Percentiles rank a stretch among this genome's conserved stretches.
phyloP scores from a whole-genome alignment of 2,888 invertebrate species.

The Acrocera orbiculus region DNA sequence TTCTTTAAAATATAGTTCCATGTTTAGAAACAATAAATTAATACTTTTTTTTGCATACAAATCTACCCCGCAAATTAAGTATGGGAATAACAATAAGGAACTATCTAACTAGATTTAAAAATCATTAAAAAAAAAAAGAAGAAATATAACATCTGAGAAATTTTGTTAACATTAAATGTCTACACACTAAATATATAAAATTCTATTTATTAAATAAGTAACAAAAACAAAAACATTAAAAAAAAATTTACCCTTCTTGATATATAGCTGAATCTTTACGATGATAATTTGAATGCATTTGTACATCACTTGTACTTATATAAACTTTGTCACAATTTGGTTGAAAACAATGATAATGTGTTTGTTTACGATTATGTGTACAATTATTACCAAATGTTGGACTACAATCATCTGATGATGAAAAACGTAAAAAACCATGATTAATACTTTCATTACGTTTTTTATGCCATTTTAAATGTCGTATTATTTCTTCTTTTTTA shows the following conservation, averaged over 20 bases:
- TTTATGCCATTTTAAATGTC: slow-evolving; percentile 98
- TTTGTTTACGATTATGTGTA: slow-evolving; percentile 55
- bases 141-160: not conserved
- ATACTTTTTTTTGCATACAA: too few relatives aligned
- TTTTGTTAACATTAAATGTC: not conserved
- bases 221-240: not conserved
- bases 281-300: slow-evolving; percentile 99
- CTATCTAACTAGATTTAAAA: too few relatives aligned
- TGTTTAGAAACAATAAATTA: too few relatives aligned
- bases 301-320: slow-evolving; percentile 96
- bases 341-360: slow-evolving; percentile 82
- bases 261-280: slow-evolving; percentile 95
- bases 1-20: too few relatives aligned
- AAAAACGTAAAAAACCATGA: slow-evolving; percentile 70
- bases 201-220: not conserved
- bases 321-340: slow-evolving; percentile 89
- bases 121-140: too few relatives aligned
- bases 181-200: not conserved
- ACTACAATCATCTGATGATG: slow-evolving; percentile 86
- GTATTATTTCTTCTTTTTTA: slow-evolving; percentile 97
- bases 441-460: slow-evolving; percentile 92
- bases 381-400: slow-evolving; percentile 62
- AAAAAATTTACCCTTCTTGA: slow-evolving; percentile 55
- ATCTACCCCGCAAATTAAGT: too few relatives aligned
- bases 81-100: too few relatives aligned